Percentiles rank a stretch among this genome's conserved stretches.
phyloP scores from a whole-genome alignment of 2,797 vertebrate species.

The Rhabdomys pumilio region DNA sequence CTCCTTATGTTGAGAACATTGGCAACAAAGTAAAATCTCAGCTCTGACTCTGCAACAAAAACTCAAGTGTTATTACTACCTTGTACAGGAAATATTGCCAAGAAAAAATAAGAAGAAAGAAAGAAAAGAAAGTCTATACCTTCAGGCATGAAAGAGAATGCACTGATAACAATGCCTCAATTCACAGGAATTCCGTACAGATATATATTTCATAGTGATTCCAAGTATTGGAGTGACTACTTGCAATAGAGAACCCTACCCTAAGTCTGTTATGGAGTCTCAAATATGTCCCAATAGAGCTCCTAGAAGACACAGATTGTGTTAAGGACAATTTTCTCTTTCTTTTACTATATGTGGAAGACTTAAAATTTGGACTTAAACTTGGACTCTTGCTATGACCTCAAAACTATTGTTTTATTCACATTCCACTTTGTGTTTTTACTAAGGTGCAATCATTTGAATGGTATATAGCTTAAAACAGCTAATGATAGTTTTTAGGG shows the following conservation, averaged over 20 bases:
- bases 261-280: neutral
- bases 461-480: slow-evolving; percentile 54
- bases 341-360: neutral
- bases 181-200: neutral
- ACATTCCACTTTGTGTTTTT: neutral
- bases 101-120: neutral
- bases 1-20: neutral
- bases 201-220: neutral
- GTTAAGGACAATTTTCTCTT: slow-evolving; percentile 4
- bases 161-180: neutral
- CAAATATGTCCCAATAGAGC: neutral
- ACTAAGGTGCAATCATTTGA: slow-evolving; percentile 23
- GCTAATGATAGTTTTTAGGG: slow-evolving; percentile 48
- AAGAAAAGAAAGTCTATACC: neutral
- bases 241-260: neutral
- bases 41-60: neutral
- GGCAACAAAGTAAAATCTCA: slow-evolving; percentile 29
- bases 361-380: slow-evolving; percentile 16
- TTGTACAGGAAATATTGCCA: neutral
- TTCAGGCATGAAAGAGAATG: slow-evolving; percentile 2
- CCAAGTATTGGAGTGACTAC: neutral
- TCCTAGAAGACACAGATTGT: neutral
- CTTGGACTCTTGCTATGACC: neutral
- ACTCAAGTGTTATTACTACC: neutral
- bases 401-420: slow-evolving; percentile 17